Percentiles rank a stretch among this genome's conserved stretches.
These are phyloP conservation scores for Andrena fulva DNA, from an alignment of 2,888 invertebrate species.

Conservation along the genomic window DNA sequence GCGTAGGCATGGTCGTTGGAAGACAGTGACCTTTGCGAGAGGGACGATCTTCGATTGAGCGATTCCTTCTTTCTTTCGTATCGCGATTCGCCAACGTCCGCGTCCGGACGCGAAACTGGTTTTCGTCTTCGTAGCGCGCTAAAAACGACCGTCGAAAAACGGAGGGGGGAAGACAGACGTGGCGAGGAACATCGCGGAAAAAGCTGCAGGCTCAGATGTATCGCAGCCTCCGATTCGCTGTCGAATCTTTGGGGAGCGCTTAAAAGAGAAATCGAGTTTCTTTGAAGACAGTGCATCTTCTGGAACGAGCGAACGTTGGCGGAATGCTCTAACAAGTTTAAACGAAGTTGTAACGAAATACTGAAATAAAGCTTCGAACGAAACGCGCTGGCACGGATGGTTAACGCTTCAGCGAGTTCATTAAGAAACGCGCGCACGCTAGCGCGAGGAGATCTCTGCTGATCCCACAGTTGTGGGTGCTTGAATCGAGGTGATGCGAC, in stretches of 20 bases:
- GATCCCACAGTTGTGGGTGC: conserved; percentile 16
- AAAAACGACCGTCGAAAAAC: conserved; percentile 64
- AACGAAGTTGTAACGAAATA: not conserved
- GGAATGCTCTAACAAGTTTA: not conserved
- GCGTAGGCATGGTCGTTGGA: conserved; percentile 17
- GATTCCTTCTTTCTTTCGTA: conserved; percentile 64
- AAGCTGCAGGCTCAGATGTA: conserved; percentile 5
- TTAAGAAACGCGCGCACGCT: not conserved
- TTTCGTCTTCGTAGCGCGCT: conserved; percentile 63
- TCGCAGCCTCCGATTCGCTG: not conserved
- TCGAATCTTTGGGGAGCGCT: not conserved
- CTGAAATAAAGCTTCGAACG: conserved; percentile 1
- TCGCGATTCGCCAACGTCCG: conserved; percentile 60
- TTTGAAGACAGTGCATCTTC: not conserved
- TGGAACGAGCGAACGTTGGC: too few species aligned
- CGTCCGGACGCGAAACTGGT: conserved; percentile 66
- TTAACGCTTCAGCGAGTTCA: conserved; percentile 1
- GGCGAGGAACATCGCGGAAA: conserved; percentile 26
- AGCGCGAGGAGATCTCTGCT: not conserved
- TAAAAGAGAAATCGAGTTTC: not conserved
- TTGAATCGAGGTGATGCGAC: conserved; percentile 24
- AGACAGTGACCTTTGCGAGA: conserved; percentile 52
- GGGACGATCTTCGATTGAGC: conserved; percentile 59
- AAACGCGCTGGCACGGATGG: not conserved
- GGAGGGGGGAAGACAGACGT: conserved; percentile 30